Evolutionary conservation across 2,797 vertebrate species (phyloP), one percentile per base, ranked within the genome.

Genomic region (Prunella strophiata): DNA sequence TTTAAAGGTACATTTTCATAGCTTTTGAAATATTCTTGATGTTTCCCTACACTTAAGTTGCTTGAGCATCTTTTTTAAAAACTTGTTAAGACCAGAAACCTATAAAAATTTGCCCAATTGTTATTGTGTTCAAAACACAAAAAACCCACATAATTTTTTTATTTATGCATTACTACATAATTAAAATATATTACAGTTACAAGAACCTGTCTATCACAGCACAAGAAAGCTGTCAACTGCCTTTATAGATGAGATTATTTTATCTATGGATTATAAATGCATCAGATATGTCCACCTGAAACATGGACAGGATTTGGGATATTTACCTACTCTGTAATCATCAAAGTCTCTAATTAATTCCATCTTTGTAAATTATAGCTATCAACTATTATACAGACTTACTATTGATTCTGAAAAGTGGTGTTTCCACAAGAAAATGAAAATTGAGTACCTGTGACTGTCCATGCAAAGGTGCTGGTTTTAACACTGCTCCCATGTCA

Each of bases 361-460:
- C 40, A 85, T 13, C 10, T 45, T 50, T 71, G 20, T 32, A 86
- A 74, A 70, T 51, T 65, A 51, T 2, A 91, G 20, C 17, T 91
- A 70, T 45, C 51, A 78, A 50, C 32, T 83, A 40, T 5, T 30
- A 51, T 12, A 45, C 0, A 20, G 55, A 57, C 10, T 70, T 88
- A 27, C 4, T 18, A 76, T 2, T 42, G 58, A 30, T 22, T 20
- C 45, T 77, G 58, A 72, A 26, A 66, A 79, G 30, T 8, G 92
- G 22, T 66, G 11, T 40, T 77, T 36, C 59, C 5, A 2, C 17
- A 52, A 26, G 12, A 90, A 88, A 89, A 85, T 29, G 36, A 79
- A 57, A 71, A 32, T 10, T 8, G 63, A 82, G n/a, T 97, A 97
- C 97, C 97, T 97, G 97, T 11, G 83, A 83, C 27, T 97, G 97